Evolutionary conservation across 2,113 vertebrate species (phyloP).

Genomic region (Eira barbara): DNA sequence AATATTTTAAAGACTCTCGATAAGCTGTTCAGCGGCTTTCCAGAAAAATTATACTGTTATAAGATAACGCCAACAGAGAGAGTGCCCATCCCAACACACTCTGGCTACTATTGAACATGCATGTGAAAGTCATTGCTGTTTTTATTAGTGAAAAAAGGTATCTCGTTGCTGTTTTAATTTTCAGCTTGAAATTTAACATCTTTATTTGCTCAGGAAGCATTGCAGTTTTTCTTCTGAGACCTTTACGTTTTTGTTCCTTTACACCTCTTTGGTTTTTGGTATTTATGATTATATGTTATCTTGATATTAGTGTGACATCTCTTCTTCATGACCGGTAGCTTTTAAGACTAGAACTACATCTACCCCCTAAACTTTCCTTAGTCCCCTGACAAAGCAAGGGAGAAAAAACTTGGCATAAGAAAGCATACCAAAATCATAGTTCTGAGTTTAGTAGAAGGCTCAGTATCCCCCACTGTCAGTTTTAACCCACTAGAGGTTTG

Average conservation of each 20-base stretch:
- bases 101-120: neutral
- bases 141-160: neutral
- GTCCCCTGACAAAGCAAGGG: neutral
- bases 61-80: neutral
- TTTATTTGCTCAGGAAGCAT: neutral
- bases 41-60: neutral
- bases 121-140: neutral
- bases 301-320: neutral
- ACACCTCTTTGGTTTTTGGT: neutral
- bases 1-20: slow-evolving; percentile 9
- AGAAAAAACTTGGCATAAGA: neutral
- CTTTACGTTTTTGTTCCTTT: neutral
- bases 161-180: neutral
- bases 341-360: neutral
- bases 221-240: neutral
- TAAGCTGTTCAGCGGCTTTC: neutral
- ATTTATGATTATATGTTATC: neutral
- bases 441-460: neutral
- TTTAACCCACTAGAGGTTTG: neutral
- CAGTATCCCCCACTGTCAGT: neutral
- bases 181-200: neutral
- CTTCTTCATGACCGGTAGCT: neutral
- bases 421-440: neutral
- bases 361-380: neutral
- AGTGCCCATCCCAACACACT: neutral